Evolutionary conservation across 2,797 vertebrate species (phyloP).

Genomic region (Chelonia mydas): DNA sequence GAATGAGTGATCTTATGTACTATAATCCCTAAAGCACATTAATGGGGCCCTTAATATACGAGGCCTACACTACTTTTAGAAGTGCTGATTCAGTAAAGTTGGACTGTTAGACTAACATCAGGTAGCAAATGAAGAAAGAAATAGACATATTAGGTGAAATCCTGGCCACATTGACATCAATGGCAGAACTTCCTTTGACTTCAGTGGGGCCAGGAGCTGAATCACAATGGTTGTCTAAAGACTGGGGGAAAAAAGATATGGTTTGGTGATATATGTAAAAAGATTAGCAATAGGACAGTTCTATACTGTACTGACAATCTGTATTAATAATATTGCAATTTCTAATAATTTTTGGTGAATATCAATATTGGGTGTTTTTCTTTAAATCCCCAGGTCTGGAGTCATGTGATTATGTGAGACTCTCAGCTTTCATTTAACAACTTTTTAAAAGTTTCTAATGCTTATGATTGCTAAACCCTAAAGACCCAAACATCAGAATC

Average conservation of each 20-base stretch:
- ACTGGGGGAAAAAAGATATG: background rate
- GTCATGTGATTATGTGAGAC: background rate
- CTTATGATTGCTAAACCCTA: background rate
- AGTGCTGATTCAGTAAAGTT: background rate
- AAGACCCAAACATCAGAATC: background rate
- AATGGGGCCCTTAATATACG: too few relatives aligned
- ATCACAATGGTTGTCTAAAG: background rate
- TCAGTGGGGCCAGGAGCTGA: background rate
- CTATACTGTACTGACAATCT: background rate
- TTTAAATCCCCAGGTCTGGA: background rate
- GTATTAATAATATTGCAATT: background rate
- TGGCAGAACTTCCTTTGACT: background rate
- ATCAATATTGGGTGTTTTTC: background rate
- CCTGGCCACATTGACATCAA: background rate
- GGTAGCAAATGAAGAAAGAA: background rate
- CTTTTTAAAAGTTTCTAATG: background rate
- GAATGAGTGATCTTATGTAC: background rate
- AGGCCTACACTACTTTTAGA: background rate
- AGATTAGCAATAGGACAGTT: background rate
- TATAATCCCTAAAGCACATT: background rate
- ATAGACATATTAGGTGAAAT: background rate
- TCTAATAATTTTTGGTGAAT: background rate
- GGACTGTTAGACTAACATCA: background rate
- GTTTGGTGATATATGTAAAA: background rate
- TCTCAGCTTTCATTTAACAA: background rate